A percentile compares a stretch with the other conserved stretches of the same genome.
Conservation (phyloP, 2,888 invertebrate species). For the Saturnia japonica region DNA sequence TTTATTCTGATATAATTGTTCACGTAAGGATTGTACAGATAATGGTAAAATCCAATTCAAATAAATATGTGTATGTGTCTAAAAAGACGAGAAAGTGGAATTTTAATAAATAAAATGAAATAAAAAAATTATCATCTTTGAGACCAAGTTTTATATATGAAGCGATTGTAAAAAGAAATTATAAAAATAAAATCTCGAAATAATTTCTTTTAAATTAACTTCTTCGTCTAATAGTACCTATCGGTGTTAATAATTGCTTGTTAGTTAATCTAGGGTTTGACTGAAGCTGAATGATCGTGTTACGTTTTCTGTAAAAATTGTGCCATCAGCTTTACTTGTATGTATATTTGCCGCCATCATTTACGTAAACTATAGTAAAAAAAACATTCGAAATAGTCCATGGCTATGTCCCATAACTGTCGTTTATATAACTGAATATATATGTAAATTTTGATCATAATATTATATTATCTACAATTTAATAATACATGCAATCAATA, state of each 20-base stretch:
- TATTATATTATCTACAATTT: background rate
- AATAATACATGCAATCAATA: background rate
- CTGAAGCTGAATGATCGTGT: conserved; percentile 23
- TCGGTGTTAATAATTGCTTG: conserved; percentile 22
- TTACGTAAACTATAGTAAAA: conserved; percentile 31
- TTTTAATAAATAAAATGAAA: conserved; percentile 37
- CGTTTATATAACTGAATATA: conserved; percentile 36
- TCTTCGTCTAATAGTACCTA: background rate
- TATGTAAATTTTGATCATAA: background rate
- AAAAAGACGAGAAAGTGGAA: conserved; percentile 35
- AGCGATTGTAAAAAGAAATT: conserved; percentile 37
- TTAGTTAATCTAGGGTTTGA: conserved; percentile 17
- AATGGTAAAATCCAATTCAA: conserved; percentile 60
- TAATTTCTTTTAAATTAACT: conserved; percentile 13
- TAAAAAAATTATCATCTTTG: conserved; percentile 52
- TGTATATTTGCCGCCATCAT: conserved; percentile 59
- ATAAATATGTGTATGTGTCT: conserved; percentile 37
- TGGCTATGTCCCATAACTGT: conserved; percentile 66
- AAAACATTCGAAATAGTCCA: conserved; percentile 47
- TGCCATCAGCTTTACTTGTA: conserved; percentile 74
- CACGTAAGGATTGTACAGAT: conserved; percentile 70
- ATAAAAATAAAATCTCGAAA: conserved; percentile 28
- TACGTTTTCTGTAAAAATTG: conserved; percentile 40
- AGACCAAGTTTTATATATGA: conserved; percentile 67
- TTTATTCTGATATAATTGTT: conserved; percentile 34